Percentiles rank a stretch among this genome's conserved stretches.
These are phyloP conservation scores for Cepphus grylle DNA, from an alignment of 2,113 vertebrate genomes.

Conservation along the genomic window DNA sequence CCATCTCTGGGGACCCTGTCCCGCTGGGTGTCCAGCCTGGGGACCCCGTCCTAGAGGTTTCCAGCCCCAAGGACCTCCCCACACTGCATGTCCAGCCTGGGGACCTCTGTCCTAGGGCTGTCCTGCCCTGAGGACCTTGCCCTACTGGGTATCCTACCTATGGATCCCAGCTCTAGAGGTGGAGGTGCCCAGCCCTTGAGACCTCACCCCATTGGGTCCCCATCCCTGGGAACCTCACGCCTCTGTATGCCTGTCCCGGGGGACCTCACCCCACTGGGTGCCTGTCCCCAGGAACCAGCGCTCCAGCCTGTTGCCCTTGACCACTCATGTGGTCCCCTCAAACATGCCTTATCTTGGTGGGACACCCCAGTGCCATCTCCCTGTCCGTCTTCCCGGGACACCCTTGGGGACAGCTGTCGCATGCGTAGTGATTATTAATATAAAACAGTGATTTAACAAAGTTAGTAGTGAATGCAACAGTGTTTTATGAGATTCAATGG, in stretches of 20 bases:
- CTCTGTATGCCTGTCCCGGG: no score
- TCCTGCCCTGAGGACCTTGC: no score
- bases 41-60: not conserved
- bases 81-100: no score
- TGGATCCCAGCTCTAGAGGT: no score
- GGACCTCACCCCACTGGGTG: not conserved
- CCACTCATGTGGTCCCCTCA: accelerated
- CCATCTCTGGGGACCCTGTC: not conserved
- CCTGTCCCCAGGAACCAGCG: not conserved
- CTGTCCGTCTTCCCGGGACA: not conserved
- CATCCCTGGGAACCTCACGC: no score
- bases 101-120: no score
- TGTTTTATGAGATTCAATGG: no score
- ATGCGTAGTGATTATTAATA: no score
- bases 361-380: not conserved
- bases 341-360: not conserved
- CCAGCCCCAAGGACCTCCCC: no score
- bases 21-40: not conserved
- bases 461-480: no score
- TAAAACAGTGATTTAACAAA: no score
- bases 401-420: not conserved
- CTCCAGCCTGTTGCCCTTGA: not conserved
- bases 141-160: no score
- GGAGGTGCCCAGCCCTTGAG: not conserved
- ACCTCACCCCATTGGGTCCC: not conserved